phyloP scores from a whole-genome alignment of 1,140 invertebrate genomes.

The Ctenoplectra terminalis region DNA sequence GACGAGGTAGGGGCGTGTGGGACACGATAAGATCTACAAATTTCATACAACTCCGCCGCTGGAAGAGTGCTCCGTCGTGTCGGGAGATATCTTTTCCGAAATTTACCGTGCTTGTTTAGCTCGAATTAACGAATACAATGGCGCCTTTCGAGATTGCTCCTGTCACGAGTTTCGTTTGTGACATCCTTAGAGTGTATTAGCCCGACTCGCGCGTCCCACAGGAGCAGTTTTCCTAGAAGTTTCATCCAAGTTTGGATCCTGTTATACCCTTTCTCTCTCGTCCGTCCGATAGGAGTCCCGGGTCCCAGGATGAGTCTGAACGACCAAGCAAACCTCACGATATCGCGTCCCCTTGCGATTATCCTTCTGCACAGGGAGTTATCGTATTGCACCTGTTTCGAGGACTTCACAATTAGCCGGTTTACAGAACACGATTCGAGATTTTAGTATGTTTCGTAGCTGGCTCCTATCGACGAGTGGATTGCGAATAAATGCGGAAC shows the following conservation, averaged over 20 bases:
- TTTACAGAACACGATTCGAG: not conserved
- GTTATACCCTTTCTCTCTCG: constrained; percentile 57
- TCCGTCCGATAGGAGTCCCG: constrained; percentile 23
- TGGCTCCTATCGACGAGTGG: not conserved
- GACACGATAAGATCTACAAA: constrained; percentile 44
- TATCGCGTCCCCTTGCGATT: constrained; percentile 39
- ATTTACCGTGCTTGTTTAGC: constrained; percentile 43
- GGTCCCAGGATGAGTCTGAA: constrained; percentile 1
- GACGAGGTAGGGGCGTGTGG: not conserved
- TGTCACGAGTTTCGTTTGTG: constrained; percentile 40
- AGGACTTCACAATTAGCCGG: constrained; percentile 24
- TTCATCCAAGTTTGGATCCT: constrained; percentile 65
- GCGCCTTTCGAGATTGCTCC: constrained; percentile 40
- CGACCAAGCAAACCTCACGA: constrained; percentile 33
- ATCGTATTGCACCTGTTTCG: constrained; percentile 29
- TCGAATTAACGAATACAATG: constrained; percentile 39
- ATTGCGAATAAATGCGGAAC: not conserved
- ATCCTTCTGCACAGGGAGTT: constrained; percentile 28
- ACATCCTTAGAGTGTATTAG: constrained; percentile 57
- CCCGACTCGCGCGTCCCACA: constrained; percentile 51
- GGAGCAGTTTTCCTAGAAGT: constrained; percentile 67
- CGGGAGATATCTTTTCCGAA: constrained; percentile 25
- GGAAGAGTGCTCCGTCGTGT: constrained; percentile 1
- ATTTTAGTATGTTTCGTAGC: not conserved
- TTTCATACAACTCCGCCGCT: constrained; percentile 6